A percentile compares a stretch with the other conserved stretches of the same genome.
phyloP scores from a whole-genome alignment of 2,888 invertebrate species.

The Meandrusa payeni region DNA sequence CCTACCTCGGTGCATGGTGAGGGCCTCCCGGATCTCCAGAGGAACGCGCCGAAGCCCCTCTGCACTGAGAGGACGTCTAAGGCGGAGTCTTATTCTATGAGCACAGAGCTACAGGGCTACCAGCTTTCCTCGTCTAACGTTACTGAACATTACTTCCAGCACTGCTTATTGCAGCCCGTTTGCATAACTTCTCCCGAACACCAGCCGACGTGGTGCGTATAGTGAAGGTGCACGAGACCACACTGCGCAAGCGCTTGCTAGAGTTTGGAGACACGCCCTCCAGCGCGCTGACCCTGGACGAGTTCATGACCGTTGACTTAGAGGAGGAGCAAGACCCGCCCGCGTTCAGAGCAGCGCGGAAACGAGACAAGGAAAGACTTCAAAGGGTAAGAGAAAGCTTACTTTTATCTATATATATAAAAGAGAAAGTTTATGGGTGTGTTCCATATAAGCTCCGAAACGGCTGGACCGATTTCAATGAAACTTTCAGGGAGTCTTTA shows the following conservation, averaged over 20 bases:
- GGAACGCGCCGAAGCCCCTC: too few relatives aligned
- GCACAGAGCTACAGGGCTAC: too few relatives aligned
- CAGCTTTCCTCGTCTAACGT: too few relatives aligned
- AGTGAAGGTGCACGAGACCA: constrained; percentile 97
- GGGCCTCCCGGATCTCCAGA: too few relatives aligned
- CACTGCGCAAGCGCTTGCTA: constrained; percentile 92
- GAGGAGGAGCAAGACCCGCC: constrained; percentile 98
- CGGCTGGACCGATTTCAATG: too few relatives aligned
- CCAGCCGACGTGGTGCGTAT: constrained; percentile 94
- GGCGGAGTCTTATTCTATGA: too few relatives aligned
- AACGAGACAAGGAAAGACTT: constrained; percentile 91
- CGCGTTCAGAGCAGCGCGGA: constrained; percentile 94
- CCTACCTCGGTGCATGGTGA: too few relatives aligned
- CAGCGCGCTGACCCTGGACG: constrained; percentile 95
- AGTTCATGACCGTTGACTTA: constrained; percentile 97
- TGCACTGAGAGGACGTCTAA: too few relatives aligned
- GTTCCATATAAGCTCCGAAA: too few relatives aligned
- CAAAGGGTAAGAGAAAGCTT: constrained; percentile 81
- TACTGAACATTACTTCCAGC: constrained; percentile 85
- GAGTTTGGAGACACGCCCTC: constrained; percentile 99
- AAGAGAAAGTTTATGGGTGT: too few relatives aligned
- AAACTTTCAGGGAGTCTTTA: too few relatives aligned
- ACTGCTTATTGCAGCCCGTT: constrained; percentile 94
- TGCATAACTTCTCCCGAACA: constrained; percentile 94
- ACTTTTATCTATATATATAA: too few relatives aligned